Evolutionary conservation across 2,113 vertebrate genomes (phyloP).

Genomic region (Sardina pilchardus): DNA sequence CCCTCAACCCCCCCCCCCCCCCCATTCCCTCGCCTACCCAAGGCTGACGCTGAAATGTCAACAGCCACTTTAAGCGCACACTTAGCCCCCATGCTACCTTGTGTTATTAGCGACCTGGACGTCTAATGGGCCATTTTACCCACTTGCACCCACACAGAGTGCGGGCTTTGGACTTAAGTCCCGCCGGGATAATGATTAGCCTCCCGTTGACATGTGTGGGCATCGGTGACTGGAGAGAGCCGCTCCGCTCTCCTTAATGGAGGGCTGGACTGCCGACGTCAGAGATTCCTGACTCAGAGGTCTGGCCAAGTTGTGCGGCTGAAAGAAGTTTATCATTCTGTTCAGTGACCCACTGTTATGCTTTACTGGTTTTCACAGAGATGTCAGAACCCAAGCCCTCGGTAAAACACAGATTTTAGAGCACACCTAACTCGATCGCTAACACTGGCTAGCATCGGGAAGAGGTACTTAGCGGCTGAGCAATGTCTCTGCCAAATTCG

Average conservation of each 20-base stretch:
- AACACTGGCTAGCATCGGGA: neutral
- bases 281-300: neutral
- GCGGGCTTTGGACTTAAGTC: slow-evolving; percentile 5
- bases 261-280: neutral
- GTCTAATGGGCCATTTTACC: slow-evolving; percentile 16
- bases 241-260: neutral
- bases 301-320: neutral
- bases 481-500: neutral
- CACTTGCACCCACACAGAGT: neutral
- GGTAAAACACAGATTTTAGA: neutral
- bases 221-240: neutral
- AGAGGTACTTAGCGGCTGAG: neutral
- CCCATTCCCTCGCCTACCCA: neutral
- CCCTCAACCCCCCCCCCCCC: neutral
- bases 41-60: neutral
- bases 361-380: neutral
- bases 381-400: neutral
- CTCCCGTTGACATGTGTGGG: slow-evolving; percentile 9
- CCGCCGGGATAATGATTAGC: slow-evolving; percentile 6
- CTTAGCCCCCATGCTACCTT: neutral
- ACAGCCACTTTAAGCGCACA: neutral
- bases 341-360: neutral
- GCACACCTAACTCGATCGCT: neutral
- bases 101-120: neutral
- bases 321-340: neutral